Evolutionary conservation across 2,797 vertebrate species (phyloP), one percentile per base, ranked within the genome.

Genomic region (Threskiornis aethiopicus): DNA sequence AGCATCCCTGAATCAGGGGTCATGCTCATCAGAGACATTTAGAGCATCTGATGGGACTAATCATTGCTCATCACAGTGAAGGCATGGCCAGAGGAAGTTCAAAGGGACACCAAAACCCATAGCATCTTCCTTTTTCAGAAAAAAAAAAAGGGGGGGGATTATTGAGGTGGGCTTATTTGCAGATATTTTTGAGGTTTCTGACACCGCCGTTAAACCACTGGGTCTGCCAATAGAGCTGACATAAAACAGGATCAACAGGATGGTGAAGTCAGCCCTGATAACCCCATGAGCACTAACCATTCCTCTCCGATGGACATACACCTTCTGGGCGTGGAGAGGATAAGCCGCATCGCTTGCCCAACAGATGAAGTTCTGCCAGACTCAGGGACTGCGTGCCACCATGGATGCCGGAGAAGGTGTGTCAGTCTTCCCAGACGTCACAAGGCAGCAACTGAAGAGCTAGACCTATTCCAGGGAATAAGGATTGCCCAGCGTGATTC

Each of bases 231-330:
- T 12, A 13, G 2, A 44, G 57, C 29, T 83, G 84, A 65, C 3
- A 3, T 9, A 65, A 55, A 80, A 55, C 89, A 33, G 70, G 92
- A 87, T 57, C 46, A 83, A 83, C 96, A 93, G 84, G 96, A 92
- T 42, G 67, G 59, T 86, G 84, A 77, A 83, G 93, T 73, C 92
- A 93, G 28, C 66, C 66, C 73, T 80, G 88, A 80, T 70, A 97
- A 92, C 28, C 55, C 37, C 35, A 16, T 3, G 29, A 84, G 54
- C 58, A 8, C 3, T 7, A n/a, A 70, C 66, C 88, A 47, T 64
- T 87, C 92, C 78, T 85, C 51, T 15, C 2, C n/a, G 6, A 4
- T 44, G 55, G 90, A 72, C 80, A 10, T 24, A 5, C 42, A 44
- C 10, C 52, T 58, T 25, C 44, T 88, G 92, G 96, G 96, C 0